Conservation (phyloP, 1,140 invertebrate genomes). For the fruit fly (Drosophila melanogaster) region DNA sequence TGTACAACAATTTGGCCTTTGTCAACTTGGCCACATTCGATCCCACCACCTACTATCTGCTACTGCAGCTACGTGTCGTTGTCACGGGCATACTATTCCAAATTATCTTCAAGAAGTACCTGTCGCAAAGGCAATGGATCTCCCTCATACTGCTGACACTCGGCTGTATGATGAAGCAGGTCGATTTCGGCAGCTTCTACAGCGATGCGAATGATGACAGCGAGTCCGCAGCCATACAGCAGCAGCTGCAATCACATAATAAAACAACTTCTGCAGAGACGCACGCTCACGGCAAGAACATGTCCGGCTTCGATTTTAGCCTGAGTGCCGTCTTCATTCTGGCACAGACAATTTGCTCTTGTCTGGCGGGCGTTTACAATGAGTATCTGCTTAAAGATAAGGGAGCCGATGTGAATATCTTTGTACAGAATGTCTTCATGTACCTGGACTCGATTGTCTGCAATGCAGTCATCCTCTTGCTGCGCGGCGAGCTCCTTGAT, state of each 20-base stretch:
- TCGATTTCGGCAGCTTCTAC: constrained; percentile 87
- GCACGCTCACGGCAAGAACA: constrained; percentile 84
- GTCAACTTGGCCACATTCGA: constrained; percentile 95
- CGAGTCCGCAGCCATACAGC: constrained; percentile 57
- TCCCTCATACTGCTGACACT: constrained; percentile 93
- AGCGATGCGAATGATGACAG: constrained; percentile 71
- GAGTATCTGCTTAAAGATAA: constrained; percentile 96
- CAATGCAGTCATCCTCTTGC: constrained; percentile 89
- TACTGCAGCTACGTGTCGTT: constrained; percentile 97
- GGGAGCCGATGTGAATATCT: constrained; percentile 93
- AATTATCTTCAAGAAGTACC: constrained; percentile 94
- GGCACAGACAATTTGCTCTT: constrained; percentile 95
- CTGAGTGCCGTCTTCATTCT: constrained; percentile 90
- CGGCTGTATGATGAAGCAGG: constrained; percentile 96
- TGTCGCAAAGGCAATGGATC: constrained; percentile 94
- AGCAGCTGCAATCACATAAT: constrained; percentile 4
- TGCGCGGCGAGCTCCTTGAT: constrained; percentile 87
- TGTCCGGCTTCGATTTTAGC: constrained; percentile 86
- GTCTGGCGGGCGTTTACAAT: constrained; percentile 97
- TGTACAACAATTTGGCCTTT: constrained; percentile 98
- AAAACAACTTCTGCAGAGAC: not conserved
- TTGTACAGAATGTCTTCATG: constrained; percentile 98
- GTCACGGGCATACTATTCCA: constrained; percentile 96
- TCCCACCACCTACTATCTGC: constrained; percentile 96
- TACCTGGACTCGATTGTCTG: constrained; percentile 97